Evolutionary conservation across 2,888 invertebrate species (phyloP), one percentile per base, ranked within the genome.

Genomic region (Smittia aterrima): DNA sequence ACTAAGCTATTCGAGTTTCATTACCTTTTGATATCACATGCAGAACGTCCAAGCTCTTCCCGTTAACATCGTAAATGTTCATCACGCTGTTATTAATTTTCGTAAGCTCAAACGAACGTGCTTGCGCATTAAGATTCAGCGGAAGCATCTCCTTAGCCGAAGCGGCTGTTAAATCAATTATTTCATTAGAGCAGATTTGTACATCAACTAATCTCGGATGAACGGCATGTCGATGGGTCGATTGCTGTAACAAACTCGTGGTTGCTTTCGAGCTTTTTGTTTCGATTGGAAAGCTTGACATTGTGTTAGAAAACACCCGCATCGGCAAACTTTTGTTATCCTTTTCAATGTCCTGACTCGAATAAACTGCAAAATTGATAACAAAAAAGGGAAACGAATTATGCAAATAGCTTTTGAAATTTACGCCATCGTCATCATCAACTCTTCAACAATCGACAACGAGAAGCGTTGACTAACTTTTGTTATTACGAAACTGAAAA

Each of bases 331-430:
- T 80, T 75, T 82, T 82, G 77, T 80, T 81, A 76, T 82, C 82
- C 75, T 82, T 80, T 76, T 83, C 83, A 75, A 81, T 80, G 76
- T 82, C 82, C 74, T 83, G 83, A 16, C 47, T 47, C 47, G 47
- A 47, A 76, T 83, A 83, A 80, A 82, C 83, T 83, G 77, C 25
- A 71, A 66, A 71, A 24, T 32, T 13, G 32, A 47, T 13, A 62
- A 58, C n/a, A 40, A 67, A 24, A 47, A 47, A n/a, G 16, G 32
- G 40, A 24, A 68, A 53, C 47, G 27, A 70, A 70, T 70, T 70
- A 70, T 70, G 70, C 54, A 70, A 70, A 70, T 70, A 25, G 25
- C 27, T 70, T 54, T 18, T 20, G 16, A 68, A 68, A 68, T 68
- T 68, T 68, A 68, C 68, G 47, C n/a, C n/a, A n/a, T 70, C 70